phyloP scores from a whole-genome alignment of 2,797 vertebrate species.

The Paramormyrops hopkinsi region DNA sequence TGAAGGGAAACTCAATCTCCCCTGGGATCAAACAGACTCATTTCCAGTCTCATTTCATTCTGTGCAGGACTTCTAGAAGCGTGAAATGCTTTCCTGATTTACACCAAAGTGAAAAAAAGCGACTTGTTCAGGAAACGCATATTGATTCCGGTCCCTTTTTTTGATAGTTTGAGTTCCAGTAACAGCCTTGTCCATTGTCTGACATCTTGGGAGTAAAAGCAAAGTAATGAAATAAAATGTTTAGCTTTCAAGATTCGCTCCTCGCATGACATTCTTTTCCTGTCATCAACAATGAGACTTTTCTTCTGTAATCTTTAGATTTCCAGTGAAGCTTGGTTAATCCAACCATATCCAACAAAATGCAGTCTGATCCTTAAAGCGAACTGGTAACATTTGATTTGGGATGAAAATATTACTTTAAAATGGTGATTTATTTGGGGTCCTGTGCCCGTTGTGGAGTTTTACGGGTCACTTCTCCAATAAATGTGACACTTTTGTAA shows the following conservation, averaged over 20 bases:
- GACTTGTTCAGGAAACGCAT: background rate
- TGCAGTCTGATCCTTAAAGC: background rate
- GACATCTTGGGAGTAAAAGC: constrained; percentile 1
- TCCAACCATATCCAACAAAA: background rate
- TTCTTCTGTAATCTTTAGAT: background rate
- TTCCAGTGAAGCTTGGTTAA: background rate
- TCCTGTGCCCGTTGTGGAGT: background rate
- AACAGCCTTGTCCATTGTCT: background rate
- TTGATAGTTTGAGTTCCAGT: background rate
- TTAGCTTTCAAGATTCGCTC: background rate
- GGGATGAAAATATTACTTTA: background rate
- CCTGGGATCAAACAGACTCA: constrained; percentile 14
- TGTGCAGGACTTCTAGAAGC: background rate
- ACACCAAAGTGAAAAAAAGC: background rate
- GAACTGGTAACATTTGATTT: background rate
- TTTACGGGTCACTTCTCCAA: background rate
- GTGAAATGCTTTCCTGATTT: constrained; percentile 30
- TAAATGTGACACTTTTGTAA: background rate
- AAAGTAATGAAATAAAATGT: background rate
- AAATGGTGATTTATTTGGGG: background rate
- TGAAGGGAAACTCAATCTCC: constrained; percentile 9
- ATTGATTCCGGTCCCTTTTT: constrained; percentile 15
- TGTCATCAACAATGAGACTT: background rate
- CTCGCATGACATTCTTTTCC: background rate
- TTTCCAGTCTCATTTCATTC: constrained; percentile 16